Base-by-base conservation (phyloP, 2,797 vertebrate species). In the Xiphorhynchus erythropygius region DNA sequence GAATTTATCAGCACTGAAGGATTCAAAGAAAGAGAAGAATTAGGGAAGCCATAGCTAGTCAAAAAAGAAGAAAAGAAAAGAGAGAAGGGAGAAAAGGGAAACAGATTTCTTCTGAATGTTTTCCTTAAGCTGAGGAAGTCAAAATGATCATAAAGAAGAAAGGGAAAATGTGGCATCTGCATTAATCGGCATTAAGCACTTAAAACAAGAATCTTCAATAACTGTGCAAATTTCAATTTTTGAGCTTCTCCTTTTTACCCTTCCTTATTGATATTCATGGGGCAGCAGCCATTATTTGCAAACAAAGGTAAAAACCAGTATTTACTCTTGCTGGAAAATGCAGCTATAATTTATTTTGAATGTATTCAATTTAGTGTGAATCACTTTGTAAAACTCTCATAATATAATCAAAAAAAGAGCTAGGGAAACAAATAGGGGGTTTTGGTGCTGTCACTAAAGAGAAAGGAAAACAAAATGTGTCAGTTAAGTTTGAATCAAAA, bases 271-370 rank as follows among this genome's bases (percentile, higher is more conserved):
- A 93, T 97, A 96, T 95, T 96, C 76, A 35, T 91, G 92, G 89
- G 63, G 52, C 39, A 89, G 69, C 81, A 74, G 87, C 67, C 62
- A 95, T 78, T 93, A 87, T 93, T 94, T 95, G 81, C 70, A 97
- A 97, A 91, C 74, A 91, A 96, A 94, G 91, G 96, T 94, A 95
- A 88, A 78, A 90, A 87, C 1, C 41, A 49, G 44, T 94, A 89
- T 93, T 96, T 95, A 92, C 39, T 85, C 39, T 86, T 93, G 89
- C 94, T 94, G 91, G 73, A 73, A 97, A 97, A 94, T 91, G 68
- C 47, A 93, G 59, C 53, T 96, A 74, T 93, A 96, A 95, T 85
- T 93, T 95, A 50, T 77, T 96, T 92, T 86, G 73, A 95, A 96
- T 79, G 60, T 37, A 59, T 93, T 96, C 81, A 91, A 91, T 92